Evolutionary conservation across 2,113 vertebrate genomes (phyloP).

Genomic region (Siniperca chuatsi): DNA sequence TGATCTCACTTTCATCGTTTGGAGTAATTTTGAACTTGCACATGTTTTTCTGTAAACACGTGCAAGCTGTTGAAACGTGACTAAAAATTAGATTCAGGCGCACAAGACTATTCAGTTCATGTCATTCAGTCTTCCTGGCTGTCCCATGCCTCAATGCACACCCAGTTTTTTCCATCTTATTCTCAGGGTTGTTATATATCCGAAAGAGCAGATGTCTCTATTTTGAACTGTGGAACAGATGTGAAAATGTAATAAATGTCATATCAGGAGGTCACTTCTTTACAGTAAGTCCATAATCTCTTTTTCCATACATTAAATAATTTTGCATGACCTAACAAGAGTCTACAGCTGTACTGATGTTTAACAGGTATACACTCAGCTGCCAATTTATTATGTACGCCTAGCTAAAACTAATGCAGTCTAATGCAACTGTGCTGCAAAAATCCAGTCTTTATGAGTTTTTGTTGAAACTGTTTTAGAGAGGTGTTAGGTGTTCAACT

Average conservation of each 20-base stretch:
- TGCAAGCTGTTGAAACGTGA: neutral
- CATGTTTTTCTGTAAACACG: neutral
- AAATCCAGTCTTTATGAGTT: neutral
- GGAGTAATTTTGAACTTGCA: too few species aligned
- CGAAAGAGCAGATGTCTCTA: slow-evolving; percentile 19
- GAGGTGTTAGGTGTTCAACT: neutral
- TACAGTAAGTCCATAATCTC: neutral
- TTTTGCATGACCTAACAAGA: neutral
- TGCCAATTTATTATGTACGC: neutral
- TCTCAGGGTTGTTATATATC: slow-evolving; percentile 3
- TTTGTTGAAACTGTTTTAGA: neutral
- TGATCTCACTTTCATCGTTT: neutral
- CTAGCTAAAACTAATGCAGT: too few species aligned
- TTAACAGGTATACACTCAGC: neutral
- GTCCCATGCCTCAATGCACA: neutral
- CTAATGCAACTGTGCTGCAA: neutral
- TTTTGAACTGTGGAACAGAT: slow-evolving; percentile 29
- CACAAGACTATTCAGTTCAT: neutral
- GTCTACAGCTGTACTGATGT: neutral
- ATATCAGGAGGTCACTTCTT: slow-evolving; percentile 15
- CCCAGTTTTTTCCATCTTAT: neutral
- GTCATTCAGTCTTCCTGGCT: neutral
- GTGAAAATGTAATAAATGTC: slow-evolving; percentile 31
- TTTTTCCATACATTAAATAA: slow-evolving; percentile 28
- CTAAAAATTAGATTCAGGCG: neutral